These are phyloP conservation scores for Salmo trutta DNA, from an alignment of 2,797 vertebrate genomes.

Conservation along the genomic window DNA sequence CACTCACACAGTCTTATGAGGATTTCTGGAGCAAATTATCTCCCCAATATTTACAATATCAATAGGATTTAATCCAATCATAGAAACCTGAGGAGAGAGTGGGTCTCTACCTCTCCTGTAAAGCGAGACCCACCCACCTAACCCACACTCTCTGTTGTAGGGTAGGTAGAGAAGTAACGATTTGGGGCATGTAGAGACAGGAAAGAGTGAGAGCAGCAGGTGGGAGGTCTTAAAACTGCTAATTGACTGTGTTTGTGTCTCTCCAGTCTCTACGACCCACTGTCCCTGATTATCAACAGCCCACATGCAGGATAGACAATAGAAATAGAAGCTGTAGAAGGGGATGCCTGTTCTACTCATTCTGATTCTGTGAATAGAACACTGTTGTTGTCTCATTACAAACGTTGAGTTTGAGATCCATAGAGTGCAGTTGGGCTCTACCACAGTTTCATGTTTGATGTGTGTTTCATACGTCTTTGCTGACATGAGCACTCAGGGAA, in stretches of 20 bases:
- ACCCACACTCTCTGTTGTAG: conserved; percentile 23
- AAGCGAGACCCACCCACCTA: conserved; percentile 48
- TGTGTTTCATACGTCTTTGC: background rate
- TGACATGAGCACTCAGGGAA: conserved; percentile 23
- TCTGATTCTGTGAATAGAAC: background rate
- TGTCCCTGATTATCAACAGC: background rate
- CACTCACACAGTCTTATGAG: background rate
- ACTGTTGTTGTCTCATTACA: background rate
- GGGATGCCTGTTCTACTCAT: no score
- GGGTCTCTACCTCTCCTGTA: conserved; percentile 26
- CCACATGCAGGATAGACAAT: background rate
- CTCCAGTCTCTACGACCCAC: background rate
- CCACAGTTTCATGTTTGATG: conserved; percentile 7
- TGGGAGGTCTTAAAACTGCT: conserved; percentile 19
- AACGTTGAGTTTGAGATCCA: background rate
- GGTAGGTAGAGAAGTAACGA: background rate
- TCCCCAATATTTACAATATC: background rate
- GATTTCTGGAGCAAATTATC: background rate
- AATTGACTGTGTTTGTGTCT: conserved; percentile 21
- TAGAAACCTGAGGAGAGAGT: background rate
- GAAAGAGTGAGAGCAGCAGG: conserved; percentile 7
- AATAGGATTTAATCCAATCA: background rate
- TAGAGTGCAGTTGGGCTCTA: background rate
- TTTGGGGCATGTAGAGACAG: conserved; percentile 59
- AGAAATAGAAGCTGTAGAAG: conserved; percentile 1